Conservation (phyloP, 2,113 vertebrate genomes). For the Ceyx cyanopectus region DNA sequence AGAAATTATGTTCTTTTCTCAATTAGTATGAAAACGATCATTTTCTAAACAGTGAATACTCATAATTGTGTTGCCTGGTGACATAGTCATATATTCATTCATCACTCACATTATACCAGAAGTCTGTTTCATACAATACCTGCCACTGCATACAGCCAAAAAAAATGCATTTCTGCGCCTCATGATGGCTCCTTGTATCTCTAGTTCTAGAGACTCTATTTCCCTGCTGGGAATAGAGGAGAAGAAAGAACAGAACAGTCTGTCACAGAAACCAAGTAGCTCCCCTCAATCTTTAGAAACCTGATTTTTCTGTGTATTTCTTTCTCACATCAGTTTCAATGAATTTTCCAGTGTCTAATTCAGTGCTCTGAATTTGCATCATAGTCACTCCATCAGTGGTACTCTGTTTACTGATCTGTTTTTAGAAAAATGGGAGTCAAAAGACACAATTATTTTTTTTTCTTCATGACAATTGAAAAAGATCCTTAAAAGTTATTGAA, state of each 20-base stretch:
- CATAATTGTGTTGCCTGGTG: background rate
- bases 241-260: background rate
- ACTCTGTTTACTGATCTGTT: background rate
- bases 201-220: background rate
- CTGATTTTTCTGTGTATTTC: background rate
- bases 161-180: background rate
- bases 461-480: background rate
- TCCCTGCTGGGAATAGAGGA: background rate
- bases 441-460: background rate
- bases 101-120: background rate
- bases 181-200: background rate
- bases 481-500: background rate
- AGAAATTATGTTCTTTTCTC: background rate
- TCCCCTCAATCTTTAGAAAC: background rate
- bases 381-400: background rate
- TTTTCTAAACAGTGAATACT: background rate
- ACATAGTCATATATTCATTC: background rate
- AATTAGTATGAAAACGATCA: background rate
- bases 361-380: background rate
- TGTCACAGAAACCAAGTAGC: background rate
- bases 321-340: background rate
- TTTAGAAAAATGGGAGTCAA: background rate
- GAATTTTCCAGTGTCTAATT: background rate
- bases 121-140: background rate
- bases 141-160: background rate